Evolutionary conservation across 2,888 invertebrate species (phyloP), one percentile per base, ranked within the genome.

Genomic region (Parascotia fuliginaria): DNA sequence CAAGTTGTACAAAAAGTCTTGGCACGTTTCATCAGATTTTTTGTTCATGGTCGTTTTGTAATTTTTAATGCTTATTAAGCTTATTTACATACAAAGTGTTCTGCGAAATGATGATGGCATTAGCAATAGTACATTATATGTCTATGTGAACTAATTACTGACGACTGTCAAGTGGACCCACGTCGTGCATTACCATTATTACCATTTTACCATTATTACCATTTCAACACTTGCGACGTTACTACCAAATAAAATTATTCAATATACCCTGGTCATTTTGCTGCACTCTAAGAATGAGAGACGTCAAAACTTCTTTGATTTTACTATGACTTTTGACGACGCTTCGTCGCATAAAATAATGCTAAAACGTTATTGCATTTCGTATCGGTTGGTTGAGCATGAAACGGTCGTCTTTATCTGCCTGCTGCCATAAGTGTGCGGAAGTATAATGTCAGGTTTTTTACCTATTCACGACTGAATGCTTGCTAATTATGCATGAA

Each of bases 1-100:
- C 28, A 40, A 48, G 51, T 41, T 50, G 37, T 41, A 63, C 66
- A 73, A 80, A 80, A 77, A 75, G 42, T 68, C 67, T 66, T 72
- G 67, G 67, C 76, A 70, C 74, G 74, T 76, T 55, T 62, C 59
- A 54, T 64, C 53, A 53, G 39, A 51, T 61, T 70, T 68, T 68
- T 70, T 69, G 60, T 65, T 67, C 55, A 47, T 44, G 50, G 50
- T 66, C 54, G 55, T 67, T 69, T 66, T 67, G 65, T 69, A 68
- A 60, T 63, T 75, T 78, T n/a, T 79, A 76, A 81, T 77, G 75
- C 76, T 77, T 81, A 78, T 77, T 80, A 76, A 81, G 60, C 77
- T 83, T 60, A 88, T 88, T 87, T 81, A 74, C 85, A 87, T 88
- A 88, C 82, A 87, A 83, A 86, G 81, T 83, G 85, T 84, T 87